Base-by-base conservation (phyloP, 2,888 invertebrate species). In the Geotrupes spiniger region DNA sequence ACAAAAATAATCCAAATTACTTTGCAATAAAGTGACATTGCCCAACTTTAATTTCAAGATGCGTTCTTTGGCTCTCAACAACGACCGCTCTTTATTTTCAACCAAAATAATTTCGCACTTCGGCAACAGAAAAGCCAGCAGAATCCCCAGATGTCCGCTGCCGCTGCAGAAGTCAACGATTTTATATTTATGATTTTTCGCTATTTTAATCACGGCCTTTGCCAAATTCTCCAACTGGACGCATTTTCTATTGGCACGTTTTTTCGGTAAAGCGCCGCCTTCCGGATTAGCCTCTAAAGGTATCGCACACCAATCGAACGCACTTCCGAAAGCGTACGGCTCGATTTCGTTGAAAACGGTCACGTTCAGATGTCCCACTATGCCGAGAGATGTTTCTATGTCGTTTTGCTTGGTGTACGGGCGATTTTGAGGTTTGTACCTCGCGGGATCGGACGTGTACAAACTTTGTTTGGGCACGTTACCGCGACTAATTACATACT, bases 111-210 rank as follows among this genome's bases (percentile, higher is more conserved):
- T 74, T 50, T 81, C 78, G 66, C 91, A 91, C 12, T 82, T 73
- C 0, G 93, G 93, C 39, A 94, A 71, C 28, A 89, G 74, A 61
- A 85, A 76, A 0, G 94, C 95, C 15, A 95, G 66, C 3, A 94
- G 70, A 52, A 96, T 87, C 0, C 95, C 96, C 49, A 96, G 76
- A 73, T 96, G 95, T 0, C 96, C 96, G 61, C 92, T 89, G 1
- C 96, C 96, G 63, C 92, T 89, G 69, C 96, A 96, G 72, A 96
- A 96, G 70, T 97, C 96, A 0, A 96, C 89, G 59, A 96, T 89
- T 10, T 79, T 73, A 77, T 33, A 44, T 57, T 36, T 52, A 47
- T 29, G 29, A 15, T 62, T 56, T 8, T 51, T 42, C 25, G 88
- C 87, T 46, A 93, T 72, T 44, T 80, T 78, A n/a, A 86, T 68